Base-by-base conservation (phyloP, 2,797 vertebrate species). In the Paedocypris micromegethes region DNA sequence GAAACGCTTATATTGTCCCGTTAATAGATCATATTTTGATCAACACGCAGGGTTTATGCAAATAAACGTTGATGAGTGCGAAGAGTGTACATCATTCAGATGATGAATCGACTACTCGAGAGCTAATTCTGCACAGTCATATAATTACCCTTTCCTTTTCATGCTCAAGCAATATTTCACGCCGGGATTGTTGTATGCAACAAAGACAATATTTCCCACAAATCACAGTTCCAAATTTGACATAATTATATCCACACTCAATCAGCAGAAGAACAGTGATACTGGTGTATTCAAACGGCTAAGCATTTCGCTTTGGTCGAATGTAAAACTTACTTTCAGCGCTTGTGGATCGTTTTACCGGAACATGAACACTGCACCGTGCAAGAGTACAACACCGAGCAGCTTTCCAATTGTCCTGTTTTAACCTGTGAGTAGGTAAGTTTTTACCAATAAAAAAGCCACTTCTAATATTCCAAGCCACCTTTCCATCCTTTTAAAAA, bases 191-290 rank as follows among this genome's bases (percentile, higher is more conserved):
- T 77, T 78, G 79, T 77, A 68, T 70, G 75, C 72, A 66, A 76
- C 72, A 76, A 76, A 67, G 74, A 76, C 81, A 80, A 83, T 76
- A 82, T 73, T 78, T 73, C 78, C 72, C 68, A 82, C 77, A 77
- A 85, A 81, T 67, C 78, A 81, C 73, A 73, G 80, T 79, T 83
- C 75, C 66, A 60, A 71, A 70, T 83, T 86, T 68, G 58, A 61
- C 63, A 63, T 73, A 80, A 80, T 79, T 79, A 86, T 83, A 81
- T 84, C 81, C 83, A 82, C 84, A 85, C 82, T 73, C 63, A 71
- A 69, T 79, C 72, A 66, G 63, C 56, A 58, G 43, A 62, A 67
- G 71, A 45, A 53, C 6, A 41, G 55, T 9, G 70, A 52, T 72
- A 51, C 67, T 61, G 53, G 47, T 52, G 54, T 46, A 57, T 60